Conservation (phyloP, 1,140 invertebrate genomes). For the Prorops nasuta region DNA sequence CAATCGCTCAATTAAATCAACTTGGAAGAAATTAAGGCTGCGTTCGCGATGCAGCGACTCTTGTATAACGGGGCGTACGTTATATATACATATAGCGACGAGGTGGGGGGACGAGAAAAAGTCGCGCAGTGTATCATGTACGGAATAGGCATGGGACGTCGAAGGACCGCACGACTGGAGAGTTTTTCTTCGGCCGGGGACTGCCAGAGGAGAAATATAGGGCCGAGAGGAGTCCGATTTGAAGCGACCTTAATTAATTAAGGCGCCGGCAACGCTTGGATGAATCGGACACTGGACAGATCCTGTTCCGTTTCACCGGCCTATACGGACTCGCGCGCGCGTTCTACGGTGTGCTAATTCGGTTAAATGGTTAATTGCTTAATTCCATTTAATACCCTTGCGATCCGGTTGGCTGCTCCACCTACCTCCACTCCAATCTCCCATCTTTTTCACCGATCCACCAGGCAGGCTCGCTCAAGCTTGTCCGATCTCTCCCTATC, state of each 20-base stretch:
- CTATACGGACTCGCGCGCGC: conserved; percentile 23
- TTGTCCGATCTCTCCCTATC: neutral
- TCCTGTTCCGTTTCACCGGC: neutral
- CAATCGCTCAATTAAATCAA: no score
- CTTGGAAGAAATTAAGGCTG: no score
- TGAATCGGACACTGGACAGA: conserved; percentile 19
- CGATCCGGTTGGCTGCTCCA: conserved; percentile 24
- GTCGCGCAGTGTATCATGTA: no score
- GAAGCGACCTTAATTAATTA: conserved; percentile 31
- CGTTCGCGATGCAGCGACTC: no score
- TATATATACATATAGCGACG: no score
- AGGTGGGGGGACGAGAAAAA: no score
- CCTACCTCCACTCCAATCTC: conserved; percentile 16
- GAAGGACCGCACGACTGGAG: neutral
- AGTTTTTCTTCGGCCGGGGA: neutral
- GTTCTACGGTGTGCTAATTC: conserved; percentile 41
- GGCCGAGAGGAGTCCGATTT: conserved; percentile 5
- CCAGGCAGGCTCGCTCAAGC: conserved; percentile 1
- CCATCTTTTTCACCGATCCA: conserved; percentile 1
- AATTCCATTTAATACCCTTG: conserved; percentile 45
- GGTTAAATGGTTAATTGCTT: conserved; percentile 51
- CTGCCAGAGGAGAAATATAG: neutral
- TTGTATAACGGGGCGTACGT: no score
- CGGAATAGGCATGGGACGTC: conserved; percentile 11
- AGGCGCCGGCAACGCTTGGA: conserved; percentile 23